Base-by-base conservation (phyloP, 2,888 invertebrate species). In the Meghimatium bilineatum region DNA sequence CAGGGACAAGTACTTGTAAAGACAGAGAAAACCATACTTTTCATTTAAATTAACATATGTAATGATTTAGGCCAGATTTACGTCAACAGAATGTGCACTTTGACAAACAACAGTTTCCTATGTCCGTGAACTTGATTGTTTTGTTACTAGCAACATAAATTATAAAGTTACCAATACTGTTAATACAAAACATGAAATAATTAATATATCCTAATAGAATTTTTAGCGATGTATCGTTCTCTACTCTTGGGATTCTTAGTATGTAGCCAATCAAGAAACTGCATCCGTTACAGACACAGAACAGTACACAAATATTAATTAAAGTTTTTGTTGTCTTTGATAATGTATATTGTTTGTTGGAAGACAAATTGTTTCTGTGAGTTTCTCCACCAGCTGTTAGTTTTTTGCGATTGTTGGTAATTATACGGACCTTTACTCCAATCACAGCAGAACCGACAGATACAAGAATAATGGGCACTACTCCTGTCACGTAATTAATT, bases 401-500 rank as follows among this genome's bases (percentile, higher is more conserved):
- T 71, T 71, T 17, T 38, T 8, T 71, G 8, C 71, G 71, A 23
- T 23, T 71, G 36, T 36, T 71, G 36, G 71, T 71, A 10, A 71
- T 71, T 71, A 38, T 36, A 5, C 2, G 34, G 36, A 71, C 26
- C 38, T 71, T 0, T 1, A 71, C 38, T 2, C 71, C 71, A 38
- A 71, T 69, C 14, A 71, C 38, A 71, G 12, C 36, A n/a, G 38
- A 71, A 26, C 38, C 38, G 23, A 71, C 26, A 26, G 71, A 38
- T 38, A 71, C 71, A 1, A 71, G 71, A 38, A 36, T 10, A 71
- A 71, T 71, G 2, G 71, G 71, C 38, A 71, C 36, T 3, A 38
- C 26, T 38, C 71, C 36, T 38, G 71, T 71, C 71, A 71, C 26
- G 26, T 71, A 71, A 38, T 71, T 71, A 38, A 71, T 26, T 5